These are phyloP conservation scores for Antheraea pernyi DNA, from an alignment of 1,140 invertebrate genomes.

Conservation along the genomic window DNA sequence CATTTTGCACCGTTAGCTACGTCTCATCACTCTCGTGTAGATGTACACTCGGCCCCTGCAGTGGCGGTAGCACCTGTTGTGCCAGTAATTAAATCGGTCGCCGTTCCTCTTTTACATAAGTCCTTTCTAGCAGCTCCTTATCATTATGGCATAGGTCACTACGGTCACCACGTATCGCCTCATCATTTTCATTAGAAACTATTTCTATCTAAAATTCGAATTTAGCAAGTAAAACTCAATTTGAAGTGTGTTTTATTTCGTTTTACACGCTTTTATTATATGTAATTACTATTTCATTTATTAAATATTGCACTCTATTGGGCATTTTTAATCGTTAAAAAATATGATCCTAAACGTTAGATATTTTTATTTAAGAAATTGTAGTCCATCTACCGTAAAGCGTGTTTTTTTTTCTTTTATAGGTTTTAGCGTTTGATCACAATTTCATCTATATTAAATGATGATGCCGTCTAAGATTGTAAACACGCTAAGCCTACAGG, in stretches of 20 bases:
- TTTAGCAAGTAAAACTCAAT: background rate
- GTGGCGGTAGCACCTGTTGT: constrained; percentile 40
- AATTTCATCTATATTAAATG: too few species aligned
- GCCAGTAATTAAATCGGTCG: constrained; percentile 41
- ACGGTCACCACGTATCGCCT: constrained; percentile 9
- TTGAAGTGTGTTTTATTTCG: background rate
- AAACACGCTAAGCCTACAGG: too few species aligned
- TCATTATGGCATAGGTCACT: constrained; percentile 22
- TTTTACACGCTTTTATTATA: background rate
- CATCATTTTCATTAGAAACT: background rate
- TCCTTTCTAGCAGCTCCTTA: constrained; percentile 36
- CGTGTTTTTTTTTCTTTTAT: too few species aligned
- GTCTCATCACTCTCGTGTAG: constrained; percentile 64
- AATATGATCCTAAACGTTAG: too few species aligned
- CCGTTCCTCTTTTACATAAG: constrained; percentile 40
- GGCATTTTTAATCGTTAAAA: too few species aligned
- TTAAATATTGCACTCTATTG: too few species aligned
- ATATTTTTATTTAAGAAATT: too few species aligned
- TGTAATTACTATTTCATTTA: constrained; percentile 1
- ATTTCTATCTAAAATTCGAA: background rate
- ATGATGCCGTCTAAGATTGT: too few species aligned
- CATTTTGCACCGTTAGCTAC: constrained; percentile 50
- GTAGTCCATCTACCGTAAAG: too few species aligned
- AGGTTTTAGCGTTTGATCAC: too few species aligned
- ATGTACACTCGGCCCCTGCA: constrained; percentile 48